Evolutionary conservation across 2,888 invertebrate species (phyloP), one percentile per base, ranked within the genome.

Genomic region (Quadriops clusia): DNA sequence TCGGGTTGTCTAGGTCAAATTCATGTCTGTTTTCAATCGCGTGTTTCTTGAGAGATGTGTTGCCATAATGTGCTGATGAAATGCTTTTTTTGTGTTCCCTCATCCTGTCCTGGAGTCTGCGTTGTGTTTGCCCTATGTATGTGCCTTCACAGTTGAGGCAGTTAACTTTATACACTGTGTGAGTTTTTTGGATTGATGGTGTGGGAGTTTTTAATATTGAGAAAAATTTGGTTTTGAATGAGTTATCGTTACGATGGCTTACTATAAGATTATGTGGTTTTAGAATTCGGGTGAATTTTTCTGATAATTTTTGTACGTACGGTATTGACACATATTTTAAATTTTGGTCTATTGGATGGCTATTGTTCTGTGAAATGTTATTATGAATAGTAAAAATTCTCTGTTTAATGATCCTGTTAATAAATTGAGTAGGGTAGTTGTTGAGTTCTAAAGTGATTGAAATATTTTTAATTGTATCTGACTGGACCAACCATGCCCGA

Each of bases 61-160:
- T n/a, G n/a, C n/a, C n/a, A n/a, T n/a, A n/a, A n/a, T n/a, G n/a
- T n/a, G n/a, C n/a, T n/a, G n/a, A n/a, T n/a, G n/a, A n/a, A n/a
- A n/a, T n/a, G 5, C 4, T 5, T 5, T 22, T 10, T 22, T 22
- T 22, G 22, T 22, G 22, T 4, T 11, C 22, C 11, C 11, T 22
- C 4, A 22, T 22, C 11, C 22, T 4, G 4, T 22, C 6, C 6
- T 22, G 10, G 4, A 22, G 8, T 4, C 9, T 5, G 9, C 11
- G 22, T 7, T 22, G 9, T 9, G 22, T 22, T 7, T 22, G 22
- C 4, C 22, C 22, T 4, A 22, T 22, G 22, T 22, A 22, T 9
- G 10, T 10, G 9, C 11, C 11, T 4, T 22, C 6, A 7, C 22
- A 22, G 8, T 22, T 4, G 3, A 7, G 3, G 11, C 22, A 22